A percentile compares a stretch with the other conserved stretches of the same genome.
These are phyloP conservation scores for Gorsachius goisagi DNA, from an alignment of 2,113 vertebrate genomes.

Conservation along the genomic window DNA sequence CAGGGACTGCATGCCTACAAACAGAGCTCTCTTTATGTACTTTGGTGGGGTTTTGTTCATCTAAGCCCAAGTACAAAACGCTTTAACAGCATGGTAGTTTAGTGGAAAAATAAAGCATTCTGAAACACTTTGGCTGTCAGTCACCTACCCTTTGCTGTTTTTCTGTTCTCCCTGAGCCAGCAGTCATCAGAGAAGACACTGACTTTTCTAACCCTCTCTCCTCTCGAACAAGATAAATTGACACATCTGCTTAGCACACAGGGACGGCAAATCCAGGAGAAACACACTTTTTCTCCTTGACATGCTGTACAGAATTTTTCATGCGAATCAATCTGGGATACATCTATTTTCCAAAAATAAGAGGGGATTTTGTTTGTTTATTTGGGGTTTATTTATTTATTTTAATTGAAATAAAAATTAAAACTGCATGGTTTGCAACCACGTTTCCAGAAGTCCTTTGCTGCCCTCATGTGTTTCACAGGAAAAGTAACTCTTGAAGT, in stretches of 20 bases:
- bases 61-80: not conserved
- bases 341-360: not conserved
- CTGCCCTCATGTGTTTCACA: slow-evolving; percentile 48
- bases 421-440: not conserved
- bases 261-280: not conserved
- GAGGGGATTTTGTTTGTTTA: not conserved
- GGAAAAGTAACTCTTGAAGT: not conserved
- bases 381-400: not conserved
- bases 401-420: not conserved
- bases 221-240: not conserved
- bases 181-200: not conserved
- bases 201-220: not conserved
- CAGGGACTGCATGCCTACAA: not conserved
- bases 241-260: not conserved
- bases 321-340: not conserved
- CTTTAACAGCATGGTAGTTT: not conserved
- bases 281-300: not conserved
- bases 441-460: slow-evolving; percentile 16
- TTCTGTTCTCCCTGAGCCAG: not conserved
- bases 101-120: not conserved
- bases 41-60: not conserved
- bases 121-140: not conserved
- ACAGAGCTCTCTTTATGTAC: not conserved
- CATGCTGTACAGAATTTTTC: not conserved
- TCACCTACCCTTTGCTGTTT: not conserved